Base-by-base conservation (phyloP, 1,140 invertebrate genomes). In the Lordiphosa stackelbergi region DNA sequence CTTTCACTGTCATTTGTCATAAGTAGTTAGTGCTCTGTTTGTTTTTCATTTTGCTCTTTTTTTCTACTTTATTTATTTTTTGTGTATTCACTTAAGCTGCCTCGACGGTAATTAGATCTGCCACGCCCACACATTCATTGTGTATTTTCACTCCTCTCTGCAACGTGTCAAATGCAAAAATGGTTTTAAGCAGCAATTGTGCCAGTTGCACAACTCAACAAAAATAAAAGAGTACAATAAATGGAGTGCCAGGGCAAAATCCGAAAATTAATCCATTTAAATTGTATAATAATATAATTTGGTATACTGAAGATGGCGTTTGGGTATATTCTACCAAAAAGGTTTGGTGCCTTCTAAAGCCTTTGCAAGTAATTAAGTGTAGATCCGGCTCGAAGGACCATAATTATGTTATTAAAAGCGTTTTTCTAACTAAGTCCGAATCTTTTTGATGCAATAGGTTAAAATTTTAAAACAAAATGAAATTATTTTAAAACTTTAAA, bases 1-100 rank as follows among this genome's bases (percentile, higher is more conserved):
- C 72, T 75, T 74, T 74, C 72, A 74, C 72, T 75, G 72, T 74
- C 72, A 66, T 70, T 74, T 74, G 66, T 74, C 66, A 74, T 70
- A 74, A 74, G 66, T 74, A 74, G 71, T 75, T 66, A 74, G 70
- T 48, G 71, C 66, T 74, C 49, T 60, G 56, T 66, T 74, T 65
- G 66, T 53, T 52, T 57, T 55, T 57, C 51, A 48, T 48, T 12
- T 53, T 34, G 11, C 19, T 41, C 24, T 53, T 22, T 41, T 34
- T 31, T 49, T 56, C 35, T 42, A 8, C 35, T 61, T 40, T 43
- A 36, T 24, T 52, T 16, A 43, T 53, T 47, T 66, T 51, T 69
- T 69, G 65, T 74, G 65, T 69, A 60, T 74, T 56, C 66, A 56
- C 62, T 74, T 74, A 74, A 74, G 66, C 71, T 61, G 60, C 34